phyloP scores from a whole-genome alignment of 23 tunicate species.

The Trididemnum nubilum region DNA sequence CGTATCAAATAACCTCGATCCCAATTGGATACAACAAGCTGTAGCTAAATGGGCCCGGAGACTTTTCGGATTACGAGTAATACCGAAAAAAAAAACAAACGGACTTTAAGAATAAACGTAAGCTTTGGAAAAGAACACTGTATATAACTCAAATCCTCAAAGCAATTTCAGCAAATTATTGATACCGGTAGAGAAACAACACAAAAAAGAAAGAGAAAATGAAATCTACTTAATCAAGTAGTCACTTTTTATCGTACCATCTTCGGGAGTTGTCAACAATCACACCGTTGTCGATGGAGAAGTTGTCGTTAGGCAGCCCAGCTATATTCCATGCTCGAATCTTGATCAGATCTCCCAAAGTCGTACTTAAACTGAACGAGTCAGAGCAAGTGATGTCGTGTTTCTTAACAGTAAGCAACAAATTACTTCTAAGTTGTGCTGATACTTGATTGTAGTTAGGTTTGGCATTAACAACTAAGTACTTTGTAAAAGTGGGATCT shows the following conservation, averaged over 20 bases:
- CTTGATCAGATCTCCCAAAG: slow-evolving; percentile 93
- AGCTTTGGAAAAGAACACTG: too few relatives aligned
- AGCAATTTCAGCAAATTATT: too few relatives aligned
- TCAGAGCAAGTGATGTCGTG: slow-evolving; percentile 96
- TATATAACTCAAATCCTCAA: too few relatives aligned
- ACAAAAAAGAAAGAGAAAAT: background rate
- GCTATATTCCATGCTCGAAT: slow-evolving; percentile 95
- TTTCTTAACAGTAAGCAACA: slow-evolving; percentile 37
- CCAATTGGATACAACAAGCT: too few relatives aligned
- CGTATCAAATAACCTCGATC: too few relatives aligned
- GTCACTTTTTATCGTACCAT: slow-evolving; percentile 82
- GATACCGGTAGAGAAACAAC: too few relatives aligned
- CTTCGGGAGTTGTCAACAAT: slow-evolving; percentile 96
- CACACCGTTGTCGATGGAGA: slow-evolving; percentile 97
- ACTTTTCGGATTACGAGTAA: too few relatives aligned
- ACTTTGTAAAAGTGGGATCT: background rate
- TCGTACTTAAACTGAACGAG: slow-evolving; percentile 74
- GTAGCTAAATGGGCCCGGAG: too few relatives aligned
- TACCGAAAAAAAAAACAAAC: too few relatives aligned
- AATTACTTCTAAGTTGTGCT: too few relatives aligned
- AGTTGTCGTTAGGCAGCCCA: slow-evolving; percentile 91
- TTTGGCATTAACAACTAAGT: background rate
- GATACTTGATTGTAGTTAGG: too few relatives aligned
- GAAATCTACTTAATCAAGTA: background rate
- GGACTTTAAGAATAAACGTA: too few relatives aligned